These are phyloP conservation scores for Plutella xylostella DNA, from an alignment of 2,888 invertebrate species.

Conservation along the genomic window DNA sequence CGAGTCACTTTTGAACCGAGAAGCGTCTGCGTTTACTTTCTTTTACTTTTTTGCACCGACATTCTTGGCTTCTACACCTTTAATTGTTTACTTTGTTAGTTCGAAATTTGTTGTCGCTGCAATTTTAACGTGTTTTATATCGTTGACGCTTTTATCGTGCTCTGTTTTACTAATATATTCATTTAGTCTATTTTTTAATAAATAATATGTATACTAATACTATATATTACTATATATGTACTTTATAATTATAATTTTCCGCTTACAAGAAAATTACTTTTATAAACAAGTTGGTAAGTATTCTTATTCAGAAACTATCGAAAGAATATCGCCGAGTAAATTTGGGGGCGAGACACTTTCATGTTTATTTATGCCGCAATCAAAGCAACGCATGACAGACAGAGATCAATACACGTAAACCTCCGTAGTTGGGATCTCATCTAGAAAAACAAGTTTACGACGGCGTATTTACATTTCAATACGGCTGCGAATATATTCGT, in stretches of 20 bases:
- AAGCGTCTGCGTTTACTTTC: constrained; percentile 22
- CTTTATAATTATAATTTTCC: too few relatives aligned
- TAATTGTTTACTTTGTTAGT: constrained; percentile 9
- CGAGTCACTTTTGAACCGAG: constrained; percentile 36
- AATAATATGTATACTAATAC: too few relatives aligned
- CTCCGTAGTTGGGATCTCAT: constrained; percentile 12
- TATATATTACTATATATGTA: too few relatives aligned
- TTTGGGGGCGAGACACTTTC: too few relatives aligned
- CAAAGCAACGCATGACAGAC: neutral
- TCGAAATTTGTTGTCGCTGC: neutral
- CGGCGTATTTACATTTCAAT: constrained; percentile 48
- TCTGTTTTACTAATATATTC: too few relatives aligned
- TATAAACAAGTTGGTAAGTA: too few relatives aligned
- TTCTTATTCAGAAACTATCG: too few relatives aligned
- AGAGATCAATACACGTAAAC: neutral
- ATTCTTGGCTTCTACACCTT: constrained; percentile 16
- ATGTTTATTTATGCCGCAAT: neutral
- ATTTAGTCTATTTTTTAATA: too few relatives aligned
- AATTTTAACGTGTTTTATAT: neutral
- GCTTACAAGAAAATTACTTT: too few relatives aligned
- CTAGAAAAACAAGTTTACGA: constrained; percentile 31
- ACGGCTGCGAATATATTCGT: constrained; percentile 32
- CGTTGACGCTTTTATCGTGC: too few relatives aligned
- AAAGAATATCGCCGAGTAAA: too few relatives aligned
- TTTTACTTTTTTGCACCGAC: constrained; percentile 18